These are phyloP conservation scores for Urophycis tenuis DNA, from an alignment of 2,797 vertebrate species.

Conservation along the genomic window DNA sequence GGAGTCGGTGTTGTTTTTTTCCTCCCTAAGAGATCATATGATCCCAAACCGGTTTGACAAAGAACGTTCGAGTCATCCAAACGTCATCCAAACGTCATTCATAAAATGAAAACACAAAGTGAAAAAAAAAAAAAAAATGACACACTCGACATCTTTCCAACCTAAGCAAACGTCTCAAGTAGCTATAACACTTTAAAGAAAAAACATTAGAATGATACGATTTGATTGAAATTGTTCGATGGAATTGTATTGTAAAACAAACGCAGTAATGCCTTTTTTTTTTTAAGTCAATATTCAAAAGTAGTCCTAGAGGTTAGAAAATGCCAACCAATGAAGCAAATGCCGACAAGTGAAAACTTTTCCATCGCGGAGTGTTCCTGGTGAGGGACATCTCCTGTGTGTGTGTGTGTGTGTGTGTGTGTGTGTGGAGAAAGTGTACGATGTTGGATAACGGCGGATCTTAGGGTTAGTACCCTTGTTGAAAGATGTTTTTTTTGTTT, in stretches of 20 bases:
- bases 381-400: too few species aligned
- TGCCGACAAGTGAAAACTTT: constrained; percentile 51
- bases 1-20: too few species aligned
- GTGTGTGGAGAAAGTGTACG: background rate
- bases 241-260: constrained; percentile 41
- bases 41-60: background rate
- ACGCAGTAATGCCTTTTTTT: constrained; percentile 58
- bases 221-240: constrained; percentile 39
- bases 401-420: too few species aligned
- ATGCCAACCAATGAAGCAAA: constrained; percentile 67
- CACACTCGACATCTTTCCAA: constrained; percentile 37
- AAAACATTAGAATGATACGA: constrained; percentile 45
- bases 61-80: constrained; percentile 51
- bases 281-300: constrained; percentile 52
- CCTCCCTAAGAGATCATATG: background rate
- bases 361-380: too few species aligned
- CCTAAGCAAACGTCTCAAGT: constrained; percentile 38
- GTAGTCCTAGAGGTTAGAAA: constrained; percentile 58
- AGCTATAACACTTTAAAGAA: constrained; percentile 51
- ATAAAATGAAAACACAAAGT: constrained; percentile 6
- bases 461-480: background rate
- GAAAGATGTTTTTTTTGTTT: background rate
- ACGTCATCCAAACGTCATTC: background rate
- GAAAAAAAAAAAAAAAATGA: background rate
- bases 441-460: background rate